Evolutionary conservation across 2,888 invertebrate species (phyloP), one percentile per base, ranked within the genome.

Genomic region (Axea sp.): DNA sequence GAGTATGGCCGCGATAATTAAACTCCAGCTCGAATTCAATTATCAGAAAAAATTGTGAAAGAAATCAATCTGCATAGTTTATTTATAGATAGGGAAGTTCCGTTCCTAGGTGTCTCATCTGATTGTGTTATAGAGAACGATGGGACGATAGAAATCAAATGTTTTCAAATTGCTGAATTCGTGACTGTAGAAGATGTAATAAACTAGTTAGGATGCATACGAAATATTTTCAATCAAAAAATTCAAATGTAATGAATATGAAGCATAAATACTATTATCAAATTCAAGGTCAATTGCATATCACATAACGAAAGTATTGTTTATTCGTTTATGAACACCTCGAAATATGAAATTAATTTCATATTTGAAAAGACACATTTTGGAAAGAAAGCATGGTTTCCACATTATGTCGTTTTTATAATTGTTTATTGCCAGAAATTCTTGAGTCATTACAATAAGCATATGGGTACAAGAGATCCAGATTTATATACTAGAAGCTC

Each of bases 61-160:
- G 47, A 67, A 5, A 73, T 78, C 6, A 26, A 26, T 1, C 17
- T 33, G 1, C 78, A 80, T 43, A 82, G 81, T 8, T 67, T 81
- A 14, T 79, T 81, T 57, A 76, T 81, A 14, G 81, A 81, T 60
- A 14, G 35, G 14, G 49, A 78, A 14, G 12, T 43, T n/a, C 64
- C 28, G 5, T 73, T 30, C 26, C 37, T 75, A 0, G 74, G 62
- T 14, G 62, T 65, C 9, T 41, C 72, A 3, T 62, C 74, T 1
- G 77, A 77, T 59, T 72, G 75, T 5, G 1, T 72, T 2, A 75
- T 75, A 15, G 75, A 39, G 15, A 57, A 59, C 4, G 60, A 77
- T 39, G 69, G 62, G 0, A 8, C 67, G 5, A 62, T 76, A 19
- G 76, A 76, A 59, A 57, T 51, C 1, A 75, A 78, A 68, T 67